phyloP scores from a whole-genome alignment of 92 coral and sea anemone species.

The Porites divaricata region DNA sequence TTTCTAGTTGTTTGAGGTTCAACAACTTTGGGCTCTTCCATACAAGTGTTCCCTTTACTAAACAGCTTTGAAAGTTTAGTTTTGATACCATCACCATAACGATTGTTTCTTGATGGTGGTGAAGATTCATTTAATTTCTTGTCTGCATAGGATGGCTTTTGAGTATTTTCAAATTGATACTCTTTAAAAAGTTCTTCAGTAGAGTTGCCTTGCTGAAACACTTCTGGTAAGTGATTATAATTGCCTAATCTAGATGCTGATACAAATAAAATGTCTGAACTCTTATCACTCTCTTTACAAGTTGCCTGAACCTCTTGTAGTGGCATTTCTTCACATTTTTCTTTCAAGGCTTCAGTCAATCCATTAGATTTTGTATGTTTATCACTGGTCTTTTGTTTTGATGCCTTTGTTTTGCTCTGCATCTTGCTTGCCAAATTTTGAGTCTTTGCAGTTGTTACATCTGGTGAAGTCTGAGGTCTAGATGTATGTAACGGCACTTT shows the following conservation, averaged over 20 bases:
- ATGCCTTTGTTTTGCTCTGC: neutral
- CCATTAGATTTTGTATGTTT: neutral
- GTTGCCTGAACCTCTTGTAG: neutral
- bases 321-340: conserved; percentile 8
- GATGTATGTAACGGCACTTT: neutral
- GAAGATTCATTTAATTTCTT: conserved; percentile 14
- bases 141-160: neutral
- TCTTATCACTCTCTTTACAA: neutral
- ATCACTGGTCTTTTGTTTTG: conserved; percentile 1
- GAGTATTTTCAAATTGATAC: neutral
- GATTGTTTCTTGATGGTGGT: conserved; percentile 65
- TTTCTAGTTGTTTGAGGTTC: conserved; percentile 4
- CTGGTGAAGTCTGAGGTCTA: conserved; percentile 42
- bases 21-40: conserved; percentile 22
- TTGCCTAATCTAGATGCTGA: neutral
- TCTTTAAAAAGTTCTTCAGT: neutral
- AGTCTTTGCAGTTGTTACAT: neutral
- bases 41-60: conserved; percentile 47
- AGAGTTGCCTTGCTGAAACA: neutral
- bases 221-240: neutral
- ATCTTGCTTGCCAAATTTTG: neutral
- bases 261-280: neutral
- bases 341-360: neutral
- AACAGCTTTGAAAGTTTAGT: conserved; percentile 81
- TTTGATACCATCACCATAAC: conserved; percentile 77